A percentile compares a stretch with the other conserved stretches of the same genome.
Evolutionary conservation across 2,797 vertebrate genomes (phyloP).

Genomic region (Channa striata): DNA sequence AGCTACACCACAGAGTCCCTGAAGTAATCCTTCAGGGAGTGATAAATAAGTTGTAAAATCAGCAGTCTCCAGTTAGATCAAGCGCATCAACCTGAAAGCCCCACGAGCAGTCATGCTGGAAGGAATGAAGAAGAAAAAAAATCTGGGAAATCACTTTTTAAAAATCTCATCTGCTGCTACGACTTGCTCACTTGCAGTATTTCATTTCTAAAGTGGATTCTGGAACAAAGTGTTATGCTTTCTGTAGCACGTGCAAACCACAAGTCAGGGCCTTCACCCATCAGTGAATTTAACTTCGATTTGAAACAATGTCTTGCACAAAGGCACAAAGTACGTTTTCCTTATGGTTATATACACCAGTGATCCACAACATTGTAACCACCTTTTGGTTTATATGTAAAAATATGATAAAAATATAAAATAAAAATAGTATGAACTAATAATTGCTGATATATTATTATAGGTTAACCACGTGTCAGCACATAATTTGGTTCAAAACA

Average conservation of each 20-base stretch:
- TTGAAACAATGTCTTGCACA: neutral
- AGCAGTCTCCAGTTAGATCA: conserved; percentile 58
- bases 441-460: too few relatives aligned
- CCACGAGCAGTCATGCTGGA: conserved; percentile 29
- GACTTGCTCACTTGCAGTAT: neutral
- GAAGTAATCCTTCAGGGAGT: conserved; percentile 36
- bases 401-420: too few relatives aligned
- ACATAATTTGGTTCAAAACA: too few relatives aligned
- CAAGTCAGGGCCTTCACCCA: neutral
- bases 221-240: conserved; percentile 9
- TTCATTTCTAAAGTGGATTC: conserved; percentile 12
- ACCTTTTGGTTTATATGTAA: too few relatives aligned
- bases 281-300: neutral
- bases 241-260: neutral
- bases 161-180: conserved; percentile 4
- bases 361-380: too few relatives aligned
- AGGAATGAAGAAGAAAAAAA: conserved; percentile 7
- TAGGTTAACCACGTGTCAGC: too few relatives aligned
- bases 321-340: too few relatives aligned
- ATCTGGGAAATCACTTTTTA: neutral
- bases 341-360: neutral
- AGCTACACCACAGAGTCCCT: conserved; percentile 39
- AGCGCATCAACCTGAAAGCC: conserved; percentile 39
- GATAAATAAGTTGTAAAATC: conserved; percentile 62
- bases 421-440: too few relatives aligned